Base-by-base conservation (phyloP, 2,797 vertebrate species). In the Falco cherrug region DNA sequence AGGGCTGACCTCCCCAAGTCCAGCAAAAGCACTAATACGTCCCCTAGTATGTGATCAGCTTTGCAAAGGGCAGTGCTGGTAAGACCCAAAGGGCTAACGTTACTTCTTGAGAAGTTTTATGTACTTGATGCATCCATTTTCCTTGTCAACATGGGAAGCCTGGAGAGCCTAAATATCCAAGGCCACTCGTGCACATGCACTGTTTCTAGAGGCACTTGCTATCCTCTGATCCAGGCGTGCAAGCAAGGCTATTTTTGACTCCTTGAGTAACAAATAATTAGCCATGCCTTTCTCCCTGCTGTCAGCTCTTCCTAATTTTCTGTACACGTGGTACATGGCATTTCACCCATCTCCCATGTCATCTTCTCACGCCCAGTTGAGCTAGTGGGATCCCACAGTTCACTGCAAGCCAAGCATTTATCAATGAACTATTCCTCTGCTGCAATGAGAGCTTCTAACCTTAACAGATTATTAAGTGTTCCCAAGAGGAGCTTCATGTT, bases 151-250 rank as follows among this genome's bases (percentile, higher is more conserved):
- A 39, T 3, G 24, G 57, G n/a, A 43, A 71, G 18, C 3, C 29
- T 50, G 35, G 25, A 51, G 33, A 92, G 20, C n/a, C n/a, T 26
- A 28, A 85, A 70, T 5, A 20, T 12, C n/a, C 16, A 13, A 22
- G 37, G 71, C 37, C 31, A 24, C 24, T 29, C 1, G 0, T 63
- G 41, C 5, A 6, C 10, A 25, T 39, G 18, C 31, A 4, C 31
- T 13, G 35, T 43, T 89, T 60, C 71, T 39, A 45, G 37, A 71
- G 67, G 48, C 35, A 60, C 31, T 35, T 17, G 13, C 17, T 76
- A 16, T 19, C 73, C 61, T 51, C 59, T 54, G 31, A 69, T 35
- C 54, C 39, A 89, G 41, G 31, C 60, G 25, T 3, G 33, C 71
- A 61, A 43, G 39, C 6, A 13, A 84, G 48, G 53, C 20, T 90